phyloP scores from a whole-genome alignment of 2,113 vertebrate species.

The Thalassarche chlororhynchos region DNA sequence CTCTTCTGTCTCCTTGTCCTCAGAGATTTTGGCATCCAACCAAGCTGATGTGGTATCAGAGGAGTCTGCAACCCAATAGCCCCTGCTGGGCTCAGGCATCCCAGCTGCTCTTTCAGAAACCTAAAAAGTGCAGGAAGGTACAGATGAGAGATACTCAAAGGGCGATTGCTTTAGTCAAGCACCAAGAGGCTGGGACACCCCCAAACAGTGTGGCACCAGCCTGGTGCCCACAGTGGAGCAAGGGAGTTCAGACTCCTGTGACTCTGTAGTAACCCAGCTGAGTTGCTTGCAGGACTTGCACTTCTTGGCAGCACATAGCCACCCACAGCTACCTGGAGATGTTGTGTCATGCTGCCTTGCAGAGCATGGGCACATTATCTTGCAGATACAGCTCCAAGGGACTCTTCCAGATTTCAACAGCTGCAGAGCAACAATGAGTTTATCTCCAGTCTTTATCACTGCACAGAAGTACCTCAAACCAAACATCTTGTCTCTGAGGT shows the following conservation, averaged over 20 bases:
- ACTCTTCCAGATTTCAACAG: neutral
- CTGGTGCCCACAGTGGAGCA: neutral
- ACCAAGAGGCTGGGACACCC: neutral
- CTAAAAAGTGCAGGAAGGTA: neutral
- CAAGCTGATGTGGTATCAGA: neutral
- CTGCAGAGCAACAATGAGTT: neutral
- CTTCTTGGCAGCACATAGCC: neutral
- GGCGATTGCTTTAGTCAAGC: neutral
- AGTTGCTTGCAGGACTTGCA: neutral
- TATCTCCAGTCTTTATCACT: neutral
- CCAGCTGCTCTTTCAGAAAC: neutral
- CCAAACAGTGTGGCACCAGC: fast-evolving
- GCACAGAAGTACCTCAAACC: neutral
- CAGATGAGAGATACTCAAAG: neutral
- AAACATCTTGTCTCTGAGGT: fast-evolving
- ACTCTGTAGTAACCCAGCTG: neutral
- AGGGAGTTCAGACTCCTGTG: neutral
- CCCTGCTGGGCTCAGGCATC: neutral
- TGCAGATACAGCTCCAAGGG: neutral
- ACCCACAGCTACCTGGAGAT: neutral
- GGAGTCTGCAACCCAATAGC: neutral
- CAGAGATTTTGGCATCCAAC: neutral
- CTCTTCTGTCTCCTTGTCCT: neutral
- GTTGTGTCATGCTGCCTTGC: neutral
- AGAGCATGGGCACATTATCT: neutral